Evolutionary conservation across 2,113 vertebrate genomes (phyloP).

Genomic region (Chauna torquata): DNA sequence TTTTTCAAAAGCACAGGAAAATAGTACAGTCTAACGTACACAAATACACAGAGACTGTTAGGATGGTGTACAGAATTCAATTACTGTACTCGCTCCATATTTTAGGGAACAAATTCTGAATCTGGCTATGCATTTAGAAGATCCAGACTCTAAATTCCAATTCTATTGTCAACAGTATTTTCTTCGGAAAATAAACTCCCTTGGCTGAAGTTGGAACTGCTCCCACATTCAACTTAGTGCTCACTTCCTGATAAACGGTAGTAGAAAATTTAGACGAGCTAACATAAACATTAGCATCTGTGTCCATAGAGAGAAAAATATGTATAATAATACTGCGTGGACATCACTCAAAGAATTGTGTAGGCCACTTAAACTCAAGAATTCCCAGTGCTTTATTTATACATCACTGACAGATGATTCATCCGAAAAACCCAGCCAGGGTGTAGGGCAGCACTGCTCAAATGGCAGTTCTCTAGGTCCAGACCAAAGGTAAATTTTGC

Average conservation of each 20-base stretch:
- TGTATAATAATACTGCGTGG: neutral
- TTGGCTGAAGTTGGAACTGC: neutral
- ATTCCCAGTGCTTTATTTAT: neutral
- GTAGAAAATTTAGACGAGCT: slow-evolving; percentile 8
- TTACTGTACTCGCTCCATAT: neutral
- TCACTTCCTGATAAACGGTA: neutral
- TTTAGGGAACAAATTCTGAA: neutral
- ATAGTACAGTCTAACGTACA: neutral
- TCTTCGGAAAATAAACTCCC: slow-evolving; percentile 28
- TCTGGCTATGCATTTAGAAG: neutral
- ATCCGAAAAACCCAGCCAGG: neutral
- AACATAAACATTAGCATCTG: slow-evolving; percentile 19
- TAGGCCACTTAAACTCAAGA: neutral
- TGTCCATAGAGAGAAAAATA: neutral
- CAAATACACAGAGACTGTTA: neutral
- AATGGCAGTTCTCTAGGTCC: neutral
- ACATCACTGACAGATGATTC: neutral
- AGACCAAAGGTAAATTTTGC: neutral
- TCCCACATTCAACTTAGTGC: neutral
- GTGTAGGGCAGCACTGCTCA: neutral
- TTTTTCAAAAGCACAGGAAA: slow-evolving; percentile 54
- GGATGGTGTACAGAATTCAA: neutral
- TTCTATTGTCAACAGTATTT: slow-evolving; percentile 33
- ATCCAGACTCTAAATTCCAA: neutral
- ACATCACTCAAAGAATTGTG: neutral